Evolutionary conservation across 2,113 vertebrate genomes (phyloP), one percentile per base, ranked within the genome.

Genomic region (Patagioenas fasciata): DNA sequence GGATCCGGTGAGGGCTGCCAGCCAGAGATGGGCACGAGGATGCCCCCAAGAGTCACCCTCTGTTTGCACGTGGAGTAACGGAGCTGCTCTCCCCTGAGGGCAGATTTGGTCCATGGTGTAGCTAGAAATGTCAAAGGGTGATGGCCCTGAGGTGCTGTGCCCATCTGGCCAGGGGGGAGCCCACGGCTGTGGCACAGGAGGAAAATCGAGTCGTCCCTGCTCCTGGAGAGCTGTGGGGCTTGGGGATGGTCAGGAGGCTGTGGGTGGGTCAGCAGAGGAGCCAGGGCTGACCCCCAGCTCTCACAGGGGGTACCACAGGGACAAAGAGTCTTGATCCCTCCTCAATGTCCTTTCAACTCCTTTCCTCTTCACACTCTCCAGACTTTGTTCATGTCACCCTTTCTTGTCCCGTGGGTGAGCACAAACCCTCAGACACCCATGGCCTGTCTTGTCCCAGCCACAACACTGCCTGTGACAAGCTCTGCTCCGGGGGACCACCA

Each of bases 41-140:
- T 36, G 25, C 42, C 44, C 48, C 66, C 32, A 57, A 61, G 58
- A 92, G 28, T 31, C 12, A 10, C 26, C 40, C 32, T 89, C 44
- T 0, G 0, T 82, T 62, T 90, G 34, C 50, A 80, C 0, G 0
- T 53, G 50, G 53, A 77, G 44, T 51, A 72, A 66, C 0, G 1
- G 79, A 62, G 11, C 48, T 50, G 23, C 24, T 75, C 15, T 56
- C 25, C 7, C 3, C 7, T 0, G 3, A 53, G 74, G 91, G 25
- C 38, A 51, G 61, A 51, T 62, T 54, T 72, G 23, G 61, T 66
- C 42, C 21, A 15, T 13, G 31, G 42, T 2, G 14, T 23, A 73
- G 65, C 65, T 79, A 60, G 66, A 82, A 85, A 88, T 20, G 25
- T 67, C 74, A 31, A 19, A 85, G 32, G 48, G 20, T 80, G 34